Evolutionary conservation across 2,113 vertebrate genomes (phyloP).

Genomic region (Erythrolamprus reginae): DNA sequence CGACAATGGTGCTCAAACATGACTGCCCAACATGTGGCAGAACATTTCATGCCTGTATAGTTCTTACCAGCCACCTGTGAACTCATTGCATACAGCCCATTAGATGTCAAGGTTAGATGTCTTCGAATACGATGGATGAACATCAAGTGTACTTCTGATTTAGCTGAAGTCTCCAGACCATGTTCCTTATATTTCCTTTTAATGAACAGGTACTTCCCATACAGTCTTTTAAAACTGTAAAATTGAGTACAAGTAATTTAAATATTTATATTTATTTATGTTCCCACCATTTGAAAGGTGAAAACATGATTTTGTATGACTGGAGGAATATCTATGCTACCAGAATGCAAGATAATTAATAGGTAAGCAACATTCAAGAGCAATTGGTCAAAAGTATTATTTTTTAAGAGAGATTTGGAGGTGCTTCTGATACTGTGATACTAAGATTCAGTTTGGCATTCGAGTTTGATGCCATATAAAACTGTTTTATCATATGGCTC

Average conservation of each 20-base stretch:
- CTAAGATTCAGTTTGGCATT: neutral
- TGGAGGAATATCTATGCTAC: neutral
- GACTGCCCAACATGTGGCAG: too few relatives aligned
- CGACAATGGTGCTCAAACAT: too few relatives aligned
- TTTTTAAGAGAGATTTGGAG: neutral
- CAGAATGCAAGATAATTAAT: neutral
- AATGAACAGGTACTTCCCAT: neutral
- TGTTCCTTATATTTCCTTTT: too few relatives aligned
- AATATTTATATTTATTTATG: neutral
- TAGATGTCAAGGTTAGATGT: too few relatives aligned
- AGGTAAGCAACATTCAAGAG: neutral
- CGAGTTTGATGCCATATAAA: neutral
- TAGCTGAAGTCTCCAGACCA: neutral
- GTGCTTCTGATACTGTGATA: neutral
- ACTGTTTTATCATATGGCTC: neutral
- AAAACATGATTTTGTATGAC: neutral
- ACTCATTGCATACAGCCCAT: too few relatives aligned
- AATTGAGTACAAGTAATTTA: neutral
- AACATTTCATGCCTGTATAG: too few relatives aligned
- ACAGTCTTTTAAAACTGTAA: neutral
- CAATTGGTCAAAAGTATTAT: neutral
- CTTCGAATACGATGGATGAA: too few relatives aligned
- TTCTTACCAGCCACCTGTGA: too few relatives aligned
- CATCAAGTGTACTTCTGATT: neutral
- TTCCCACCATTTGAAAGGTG: neutral